phyloP scores from a whole-genome alignment of 1,140 invertebrate species.

The Neodiprion pinetum region DNA sequence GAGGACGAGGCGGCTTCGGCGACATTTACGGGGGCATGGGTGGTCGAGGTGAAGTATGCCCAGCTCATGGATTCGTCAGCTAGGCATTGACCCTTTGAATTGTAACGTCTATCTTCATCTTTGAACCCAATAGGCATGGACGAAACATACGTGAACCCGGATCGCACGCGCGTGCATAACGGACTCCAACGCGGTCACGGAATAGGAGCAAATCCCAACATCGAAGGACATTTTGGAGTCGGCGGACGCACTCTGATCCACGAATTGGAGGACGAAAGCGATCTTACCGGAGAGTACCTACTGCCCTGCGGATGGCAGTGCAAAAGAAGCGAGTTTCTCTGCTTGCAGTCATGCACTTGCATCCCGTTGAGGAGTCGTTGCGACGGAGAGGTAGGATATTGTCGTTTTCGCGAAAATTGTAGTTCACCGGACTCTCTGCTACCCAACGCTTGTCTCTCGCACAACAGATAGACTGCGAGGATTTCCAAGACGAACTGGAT shows the following conservation, averaged over 20 bases:
- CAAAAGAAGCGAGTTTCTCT: constrained; percentile 61
- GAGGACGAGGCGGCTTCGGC: constrained; percentile 32
- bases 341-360: constrained; percentile 68
- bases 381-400: constrained; percentile 46
- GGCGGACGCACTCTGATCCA: constrained; percentile 44
- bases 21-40: constrained; percentile 38
- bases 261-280: constrained; percentile 47
- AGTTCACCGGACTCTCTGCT: constrained; percentile 6
- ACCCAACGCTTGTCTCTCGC: not conserved
- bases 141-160: constrained; percentile 21
- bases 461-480: constrained; percentile 66
- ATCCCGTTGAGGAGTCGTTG: constrained; percentile 55
- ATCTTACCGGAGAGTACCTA: constrained; percentile 27
- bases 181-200: constrained; percentile 37
- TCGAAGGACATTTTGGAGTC: constrained; percentile 32
- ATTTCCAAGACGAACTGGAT: constrained; percentile 72
- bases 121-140: constrained; percentile 27
- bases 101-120: constrained; percentile 16
- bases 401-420: not conserved
- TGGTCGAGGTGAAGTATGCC: constrained; percentile 30
- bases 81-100: constrained; percentile 10
- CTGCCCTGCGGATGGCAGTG: constrained; percentile 60
- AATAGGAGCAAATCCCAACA: constrained; percentile 29
- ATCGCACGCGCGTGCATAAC: constrained; percentile 35
- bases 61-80: constrained; percentile 1